Base-by-base conservation (phyloP, 2,113 vertebrate genomes). In the Ophiodon elongatus region DNA sequence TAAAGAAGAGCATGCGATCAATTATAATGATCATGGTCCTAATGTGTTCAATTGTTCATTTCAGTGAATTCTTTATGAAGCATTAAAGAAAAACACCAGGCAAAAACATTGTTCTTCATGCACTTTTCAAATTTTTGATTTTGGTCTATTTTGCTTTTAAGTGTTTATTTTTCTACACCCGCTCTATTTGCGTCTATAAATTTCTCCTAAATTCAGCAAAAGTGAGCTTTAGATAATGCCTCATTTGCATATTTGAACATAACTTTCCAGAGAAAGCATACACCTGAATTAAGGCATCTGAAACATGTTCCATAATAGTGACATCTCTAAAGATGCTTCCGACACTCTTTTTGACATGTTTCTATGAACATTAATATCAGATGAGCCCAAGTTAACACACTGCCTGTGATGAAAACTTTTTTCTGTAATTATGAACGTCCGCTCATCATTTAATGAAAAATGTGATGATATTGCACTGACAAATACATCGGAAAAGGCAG, bases 401-500 rank as follows among this genome's bases (percentile, higher is more conserved):
- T 39, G n/a, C n/a, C n/a, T 63, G n/a, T 35, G 56, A 50, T 45
- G 23, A 29, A 63, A 77, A 76, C 15, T 45, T 67, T 62, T 21
- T 35, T 56, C 27, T 52, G 31, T 68, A 67, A 84, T 71, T 73
- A 62, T 7, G 27, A 52, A 54, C 45, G 59, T 65, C 47, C 54
- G 62, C 25, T 75, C 70, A 52, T 81, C 29, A 35, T 80, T 80
- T 78, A 67, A 79, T 86, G 54, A 76, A 19, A 70, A 37, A 39
- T 50, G 17, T 7, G 5, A 17, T 60, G 60, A 73, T 66, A 63
- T 0, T 35, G 19, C n/a, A n/a, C 2, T 63, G 73, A 76, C 47
- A 54, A 65, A 73, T 52, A 66, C 69, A 81, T 8, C 33, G 35
- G 39, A 64, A 25, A 14, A 37, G 63, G 13, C 31, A 17, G 50